Percentiles rank a stretch among this genome's conserved stretches.
Conservation (phyloP, 2,888 invertebrate genomes). For the Tholera decimalis region DNA sequence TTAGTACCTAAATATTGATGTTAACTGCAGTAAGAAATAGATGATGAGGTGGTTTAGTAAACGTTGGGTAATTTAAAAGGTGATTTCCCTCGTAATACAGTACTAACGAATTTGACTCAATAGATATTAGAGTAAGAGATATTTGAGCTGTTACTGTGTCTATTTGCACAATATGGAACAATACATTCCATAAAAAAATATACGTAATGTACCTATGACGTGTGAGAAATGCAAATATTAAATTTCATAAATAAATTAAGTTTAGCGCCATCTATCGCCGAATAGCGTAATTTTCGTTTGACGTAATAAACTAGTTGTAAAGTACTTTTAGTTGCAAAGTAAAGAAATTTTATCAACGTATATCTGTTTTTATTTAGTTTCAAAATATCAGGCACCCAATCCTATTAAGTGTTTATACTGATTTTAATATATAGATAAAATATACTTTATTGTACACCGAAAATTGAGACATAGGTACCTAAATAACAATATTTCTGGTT, state of each 20-base stretch:
- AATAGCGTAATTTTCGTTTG: slow-evolving; percentile 72
- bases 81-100: neutral
- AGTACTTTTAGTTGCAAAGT: neutral
- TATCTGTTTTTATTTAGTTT: no score
- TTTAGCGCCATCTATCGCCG: slow-evolving; percentile 79
- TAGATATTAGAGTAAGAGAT: no score
- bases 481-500: no score
- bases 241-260: slow-evolving; percentile 33
- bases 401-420: no score
- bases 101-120: neutral
- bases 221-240: neutral
- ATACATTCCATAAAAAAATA: neutral
- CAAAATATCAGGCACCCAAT: no score
- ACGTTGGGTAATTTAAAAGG: no score
- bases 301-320: neutral
- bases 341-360: neutral
- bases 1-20: neutral
- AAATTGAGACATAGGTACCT: no score
- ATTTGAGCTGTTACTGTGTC: neutral
- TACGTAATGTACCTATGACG: no score
- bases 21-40: neutral
- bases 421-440: neutral
- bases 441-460: no score
- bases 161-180: no score
- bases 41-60: no score